Evolutionary conservation across 2,888 invertebrate species (phyloP), one percentile per base, ranked within the genome.

Genomic region (Hirtodrosophila cameraria): DNA sequence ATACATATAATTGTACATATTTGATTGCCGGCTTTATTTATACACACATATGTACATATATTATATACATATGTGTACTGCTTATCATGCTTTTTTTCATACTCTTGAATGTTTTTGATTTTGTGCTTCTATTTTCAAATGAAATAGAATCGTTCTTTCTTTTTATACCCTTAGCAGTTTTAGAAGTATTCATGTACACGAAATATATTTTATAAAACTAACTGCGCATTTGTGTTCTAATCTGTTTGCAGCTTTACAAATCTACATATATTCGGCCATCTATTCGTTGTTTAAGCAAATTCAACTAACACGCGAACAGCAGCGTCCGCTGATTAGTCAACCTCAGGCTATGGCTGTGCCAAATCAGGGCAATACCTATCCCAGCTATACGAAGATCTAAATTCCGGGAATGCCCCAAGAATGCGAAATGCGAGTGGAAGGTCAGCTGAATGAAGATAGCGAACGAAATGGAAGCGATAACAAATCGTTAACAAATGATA

Each of bases 301-400:
- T 31, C 86, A 86, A 28, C 52, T 38, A 3, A 60, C 59, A n/a
- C 64, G 75, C 11, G 86, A 88, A 6, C 59, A 82, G 9, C 75
- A 84, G 18, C 76, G 63, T 15, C 73, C 76, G n/a, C 57, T 87
- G 18, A 68, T 84, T 7, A 2, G 1, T 5, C 16, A 46, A 5
- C 1, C 43, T 2, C 20, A 36, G 9, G 11, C 18, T 5, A 1
- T 6, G 1, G 1, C 23, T 3, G n/a, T 18, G 12, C 35, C 35
- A 2, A 16, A 28, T 2, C 52, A 59, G 42, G 63, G 39, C 16
- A 33, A 62, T 8, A 48, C 66, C 1, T 84, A 87, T 54, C 77
- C 84, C 31, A 78, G 66, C 49, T 88, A 88, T 58, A 77, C 80
- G 1, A 88, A 82, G 65, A 84, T 88, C 23, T 86, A 75, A 77